Base-by-base conservation (phyloP, 2,797 vertebrate genomes). In the Smutsia gigantea region DNA sequence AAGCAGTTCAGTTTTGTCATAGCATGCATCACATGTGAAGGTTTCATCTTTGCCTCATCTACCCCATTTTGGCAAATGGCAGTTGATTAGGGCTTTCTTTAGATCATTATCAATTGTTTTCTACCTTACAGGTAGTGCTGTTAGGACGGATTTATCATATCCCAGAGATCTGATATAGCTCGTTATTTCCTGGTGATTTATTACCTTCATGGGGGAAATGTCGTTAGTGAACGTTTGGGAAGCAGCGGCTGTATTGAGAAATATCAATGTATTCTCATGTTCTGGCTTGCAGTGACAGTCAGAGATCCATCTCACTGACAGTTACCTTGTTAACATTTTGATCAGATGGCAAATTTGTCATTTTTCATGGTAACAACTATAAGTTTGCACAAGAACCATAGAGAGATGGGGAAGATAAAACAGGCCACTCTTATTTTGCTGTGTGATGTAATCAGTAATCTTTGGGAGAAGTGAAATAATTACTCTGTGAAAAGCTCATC, bases 241-340 rank as follows among this genome's bases (percentile, higher is more conserved):
- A 98, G 98, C 98, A 98, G 98, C 98, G 99, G 98, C 98, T 98
- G 98, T 99, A 99, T 99, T 99, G 99, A 99, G 99, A 99, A 99
- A 99, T 99, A 99, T 99, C 99, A 99, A 99, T 99, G 99, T 99
- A 99, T 99, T 99, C 99, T 99, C 98, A 99, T 99, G 99, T 99
- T 99, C 98, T 98, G 97, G 98, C 98, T 98, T 96, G 96, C 98
- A 95, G 98, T 99, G 99, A 99, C 99, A 99, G 98, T 99, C 98
- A 98, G 98, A 98, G 98, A 99, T 99, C 99, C 99, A 99, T 99
- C 99, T 99, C 99, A 4, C 98, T 99, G 99, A 99, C 99, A 99
- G 98, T 99, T 99, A 99, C 99, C 99, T 99, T 99, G 99, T 99
- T 99, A 99, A 99, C 99, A 99, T 99, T 99, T 99, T 99, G 99